phyloP scores from a whole-genome alignment of 2,888 invertebrate species.

The Epinotia brunnichana region DNA sequence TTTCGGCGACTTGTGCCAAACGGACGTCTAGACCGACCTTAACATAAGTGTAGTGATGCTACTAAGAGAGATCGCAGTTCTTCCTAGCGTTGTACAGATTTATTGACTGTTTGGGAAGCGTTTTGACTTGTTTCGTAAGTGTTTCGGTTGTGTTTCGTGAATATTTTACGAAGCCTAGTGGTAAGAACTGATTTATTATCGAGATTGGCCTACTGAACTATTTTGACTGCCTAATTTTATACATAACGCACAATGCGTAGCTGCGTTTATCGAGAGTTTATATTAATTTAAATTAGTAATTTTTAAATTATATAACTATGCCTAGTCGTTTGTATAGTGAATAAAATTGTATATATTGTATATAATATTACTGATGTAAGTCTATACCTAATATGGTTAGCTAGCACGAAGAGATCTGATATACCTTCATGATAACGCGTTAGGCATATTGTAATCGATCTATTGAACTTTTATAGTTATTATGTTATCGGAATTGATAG shows the following conservation, averaged over 20 bases:
- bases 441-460: slow-evolving; percentile 62
- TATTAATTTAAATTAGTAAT: slow-evolving; percentile 51
- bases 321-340: slow-evolving; percentile 75
- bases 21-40: slow-evolving; percentile 75
- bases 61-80: slow-evolving; percentile 66
- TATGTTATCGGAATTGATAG: slow-evolving; percentile 71
- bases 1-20: slow-evolving; percentile 83
- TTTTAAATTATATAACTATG: slow-evolving; percentile 62
- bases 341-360: slow-evolving; percentile 70
- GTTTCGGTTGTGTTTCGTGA: slow-evolving; percentile 24
- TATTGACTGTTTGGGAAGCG: slow-evolving; percentile 41
- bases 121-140: slow-evolving; percentile 43
- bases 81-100: slow-evolving; percentile 61
- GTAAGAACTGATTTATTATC: slow-evolving; percentile 34
- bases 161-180: slow-evolving; percentile 19
- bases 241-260: slow-evolving; percentile 51
- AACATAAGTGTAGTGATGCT: slow-evolving; percentile 63
- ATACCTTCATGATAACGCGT: slow-evolving; percentile 51
- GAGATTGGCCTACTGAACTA: slow-evolving; percentile 51
- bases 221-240: slow-evolving; percentile 44
- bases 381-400: slow-evolving; percentile 50
- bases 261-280: slow-evolving; percentile 52
- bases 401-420: slow-evolving; percentile 52
- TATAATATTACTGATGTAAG: slow-evolving; percentile 53
- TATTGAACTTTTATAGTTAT: slow-evolving; percentile 68